phyloP scores from a whole-genome alignment of 1,140 invertebrate genomes.

The Augochlora pura region DNA sequence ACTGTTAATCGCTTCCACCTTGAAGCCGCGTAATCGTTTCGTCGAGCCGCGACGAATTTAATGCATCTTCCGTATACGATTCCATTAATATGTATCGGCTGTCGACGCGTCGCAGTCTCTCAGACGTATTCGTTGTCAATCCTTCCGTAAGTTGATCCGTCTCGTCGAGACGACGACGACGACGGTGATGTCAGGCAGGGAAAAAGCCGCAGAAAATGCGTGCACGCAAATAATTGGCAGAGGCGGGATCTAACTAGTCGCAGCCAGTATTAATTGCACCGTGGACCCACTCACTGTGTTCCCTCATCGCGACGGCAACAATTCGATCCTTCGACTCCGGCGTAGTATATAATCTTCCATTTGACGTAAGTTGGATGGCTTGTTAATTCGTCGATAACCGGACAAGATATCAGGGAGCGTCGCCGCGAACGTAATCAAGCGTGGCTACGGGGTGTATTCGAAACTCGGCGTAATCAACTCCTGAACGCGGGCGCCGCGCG shows the following conservation, averaged over 20 bases:
- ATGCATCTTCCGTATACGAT: too few relatives aligned
- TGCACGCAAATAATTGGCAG: neutral
- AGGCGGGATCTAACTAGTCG: neutral
- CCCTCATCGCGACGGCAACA: neutral
- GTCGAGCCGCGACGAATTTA: too few relatives aligned
- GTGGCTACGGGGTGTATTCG: neutral
- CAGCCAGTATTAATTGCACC: constrained; percentile 12
- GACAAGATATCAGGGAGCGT: neutral
- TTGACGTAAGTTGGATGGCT: neutral
- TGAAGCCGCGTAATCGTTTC: too few relatives aligned
- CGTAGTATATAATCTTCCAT: neutral
- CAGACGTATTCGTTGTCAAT: too few relatives aligned
- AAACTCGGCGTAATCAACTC: neutral
- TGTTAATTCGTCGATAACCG: neutral
- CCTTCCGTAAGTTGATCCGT: too few relatives aligned
- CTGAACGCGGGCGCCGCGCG: neutral
- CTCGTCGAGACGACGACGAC: too few relatives aligned
- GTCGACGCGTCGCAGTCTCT: too few relatives aligned
- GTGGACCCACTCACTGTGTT: neutral
- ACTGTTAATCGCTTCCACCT: too few relatives aligned
- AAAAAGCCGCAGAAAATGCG: neutral
- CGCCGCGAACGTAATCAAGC: neutral
- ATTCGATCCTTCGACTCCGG: neutral
- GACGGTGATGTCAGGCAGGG: neutral
- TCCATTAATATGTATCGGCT: too few relatives aligned